Base-by-base conservation (phyloP, 2,888 invertebrate species). In the Gymnosoma rotundatum region DNA sequence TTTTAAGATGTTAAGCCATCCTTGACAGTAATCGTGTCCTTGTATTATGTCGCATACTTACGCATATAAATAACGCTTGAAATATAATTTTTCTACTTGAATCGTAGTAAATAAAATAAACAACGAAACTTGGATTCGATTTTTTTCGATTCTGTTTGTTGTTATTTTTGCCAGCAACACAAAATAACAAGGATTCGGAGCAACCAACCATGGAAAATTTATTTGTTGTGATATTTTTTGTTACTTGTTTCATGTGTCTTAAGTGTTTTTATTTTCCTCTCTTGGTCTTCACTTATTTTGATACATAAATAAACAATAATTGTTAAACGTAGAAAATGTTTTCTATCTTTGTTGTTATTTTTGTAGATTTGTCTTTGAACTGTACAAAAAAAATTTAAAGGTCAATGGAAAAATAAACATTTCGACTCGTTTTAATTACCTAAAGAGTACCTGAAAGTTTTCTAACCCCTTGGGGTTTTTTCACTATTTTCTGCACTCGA, bases 21-120 rank as follows among this genome's bases (percentile, higher is more conserved):
- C 74, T 81, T 84, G 84, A 81, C 81, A 84, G 84, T 81, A 81
- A 84, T 84, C 84, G 78, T 84, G 84, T 81, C 84, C 84, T 84
- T 84, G 81, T 84, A 81, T 78, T 74, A 75, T 81, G 64, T 74
- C 86, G 75, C 78, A 78, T 85, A 85, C 78, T 78, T 78, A 81
- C 81, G 86, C 85, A 81, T 64, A 85, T 83, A 86, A 86, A 86
- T 85, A 85, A 86, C 69, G 81, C 64, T 38, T 66, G 58, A 78
- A 67, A 42, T 25, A 66, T 81, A 81, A 81, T 81, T 81, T 78
- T 70, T 84, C 74, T 81, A 74, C 48, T 78, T 61, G 74, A 78
- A 75, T 80, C 52, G 54, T 54, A 61, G 60, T 61, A 73, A 76
- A 76, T 67, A 67, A 52, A 54, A 66, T 32, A 70, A 54, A 50